Evolutionary conservation across 2,113 vertebrate species (phyloP), one percentile per base, ranked within the genome.

Genomic region (Heterotis niloticus): DNA sequence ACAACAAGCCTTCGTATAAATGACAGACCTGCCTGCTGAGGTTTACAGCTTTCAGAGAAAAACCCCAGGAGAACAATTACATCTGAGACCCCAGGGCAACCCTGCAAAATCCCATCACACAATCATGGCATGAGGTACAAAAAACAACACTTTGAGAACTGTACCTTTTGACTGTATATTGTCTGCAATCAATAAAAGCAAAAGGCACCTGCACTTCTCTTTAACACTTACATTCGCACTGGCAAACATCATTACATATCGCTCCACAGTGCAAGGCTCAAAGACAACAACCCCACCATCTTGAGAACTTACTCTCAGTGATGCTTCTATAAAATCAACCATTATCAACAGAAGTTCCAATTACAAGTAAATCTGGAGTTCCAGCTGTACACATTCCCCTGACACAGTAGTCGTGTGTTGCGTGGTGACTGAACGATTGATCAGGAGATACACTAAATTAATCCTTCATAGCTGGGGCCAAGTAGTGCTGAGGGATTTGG

Each of bases 391-490:
- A 70, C 67, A 28, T 76, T 60, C 69, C 67, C n/a, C 60, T 34
- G 60, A 66, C 44, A 28, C 64, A 65, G 29, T 62, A 75, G 76
- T 81, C 71, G 75, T 62, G 76, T 77, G 24, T 34, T 75, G 73
- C 52, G 26, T 67, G 77, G 1, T 52, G 51, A 72, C 59, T 62
- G 72, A 73, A 16, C 59, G 65, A 82, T 82, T 81, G 76, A 84
- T 82, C 75, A 72, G 77, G 77, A 81, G 81, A 68, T 13, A 29
- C 69, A 79, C 76, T 81, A 78, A 84, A 82, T 82, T 52, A 85
- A 81, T 75, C 71, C 64, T 59, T 28, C 17, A 69, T 34, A 23
- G 71, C 44, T 28, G 64, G 44, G 34, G 29, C 71, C 59, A 80
- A 64, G 44, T 62, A 18, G 56, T 23, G 23, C 64, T 18, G 69